Evolutionary conservation across 2,888 invertebrate species (phyloP), one percentile per base, ranked within the genome.

Genomic region (Calameuta filiformis): DNA sequence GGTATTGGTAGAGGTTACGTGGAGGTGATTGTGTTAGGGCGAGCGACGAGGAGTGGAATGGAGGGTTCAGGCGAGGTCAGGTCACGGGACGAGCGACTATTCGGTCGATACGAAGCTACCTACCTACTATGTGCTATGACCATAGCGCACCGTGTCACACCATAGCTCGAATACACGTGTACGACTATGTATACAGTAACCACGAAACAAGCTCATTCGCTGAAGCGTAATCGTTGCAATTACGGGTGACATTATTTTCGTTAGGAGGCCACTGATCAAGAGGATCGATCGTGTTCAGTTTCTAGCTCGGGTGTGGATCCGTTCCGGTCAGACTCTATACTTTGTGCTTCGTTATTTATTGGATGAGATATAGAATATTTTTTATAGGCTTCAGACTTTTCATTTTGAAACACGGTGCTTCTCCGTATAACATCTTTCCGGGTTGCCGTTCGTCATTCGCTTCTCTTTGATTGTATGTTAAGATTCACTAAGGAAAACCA

Each of bases 41-140:
- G 83, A 84, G 83, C 79, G 82, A 85, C 83, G 82, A 77, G 83
- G 83, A 84, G 83, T 84, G 86, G 87, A 85, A 86, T 84, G 84
- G 89, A 86, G 90, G 89, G 91, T 90, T 91, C 91, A 90, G 90
- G 85, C 89, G 91, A 90, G 91, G 91, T 91, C 90, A 90, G 91
- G 91, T 91, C 91, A 91, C 88, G 88, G 87, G 89, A 89, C 87
- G 87, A 82, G 85, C 83, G 83, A 71, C 71, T 31, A 34, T n/a
- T 33, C 71, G 71, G 71, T 71, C 71, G 71, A 71, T 71, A 71
- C 71, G 71, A 71, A 71, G 31, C 71, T 71, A 71, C 31, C 71
- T 71, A 71, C 71, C 71, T 33, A 33, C 33, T n/a, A 31, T 71
- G 34, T 34, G 34, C 71, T 34, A 34, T 31, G 71, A 34, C n/a